These are phyloP conservation scores for Hemitrygon akajei DNA, from an alignment of 2,797 vertebrate species.

Conservation along the genomic window DNA sequence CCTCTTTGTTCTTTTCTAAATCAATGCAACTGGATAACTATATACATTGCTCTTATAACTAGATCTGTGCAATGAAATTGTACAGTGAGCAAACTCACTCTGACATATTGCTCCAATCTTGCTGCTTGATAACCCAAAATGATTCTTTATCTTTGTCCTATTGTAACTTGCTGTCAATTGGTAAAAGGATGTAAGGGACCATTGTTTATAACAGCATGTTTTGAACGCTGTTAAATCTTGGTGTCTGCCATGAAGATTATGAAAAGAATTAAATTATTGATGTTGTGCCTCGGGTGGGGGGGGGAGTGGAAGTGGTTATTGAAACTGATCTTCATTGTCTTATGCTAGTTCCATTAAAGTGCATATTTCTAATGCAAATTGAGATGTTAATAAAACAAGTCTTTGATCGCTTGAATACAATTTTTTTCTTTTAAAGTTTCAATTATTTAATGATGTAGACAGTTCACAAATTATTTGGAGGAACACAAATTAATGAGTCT, in stretches of 20 bases:
- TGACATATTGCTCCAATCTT: not conserved
- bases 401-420: not conserved
- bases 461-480: not conserved
- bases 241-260: not conserved
- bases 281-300: not conserved
- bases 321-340: too few species aligned
- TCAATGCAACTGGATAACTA: not conserved
- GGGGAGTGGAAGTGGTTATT: too few species aligned
- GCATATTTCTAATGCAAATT: not conserved
- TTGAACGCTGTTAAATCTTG: not conserved
- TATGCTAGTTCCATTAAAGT: not conserved
- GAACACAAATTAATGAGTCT: too few species aligned
- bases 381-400: not conserved
- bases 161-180: not conserved
- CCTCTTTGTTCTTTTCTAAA: not conserved
- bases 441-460: not conserved
- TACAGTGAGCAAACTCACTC: too few species aligned
- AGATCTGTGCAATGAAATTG: not conserved
- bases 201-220: not conserved
- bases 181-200: not conserved
- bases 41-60: not conserved
- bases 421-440: not conserved
- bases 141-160: not conserved
- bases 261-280: not conserved
- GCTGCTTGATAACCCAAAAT: not conserved